Conservation (phyloP, 2,888 invertebrate species). For the Drosophila lacicola region DNA sequence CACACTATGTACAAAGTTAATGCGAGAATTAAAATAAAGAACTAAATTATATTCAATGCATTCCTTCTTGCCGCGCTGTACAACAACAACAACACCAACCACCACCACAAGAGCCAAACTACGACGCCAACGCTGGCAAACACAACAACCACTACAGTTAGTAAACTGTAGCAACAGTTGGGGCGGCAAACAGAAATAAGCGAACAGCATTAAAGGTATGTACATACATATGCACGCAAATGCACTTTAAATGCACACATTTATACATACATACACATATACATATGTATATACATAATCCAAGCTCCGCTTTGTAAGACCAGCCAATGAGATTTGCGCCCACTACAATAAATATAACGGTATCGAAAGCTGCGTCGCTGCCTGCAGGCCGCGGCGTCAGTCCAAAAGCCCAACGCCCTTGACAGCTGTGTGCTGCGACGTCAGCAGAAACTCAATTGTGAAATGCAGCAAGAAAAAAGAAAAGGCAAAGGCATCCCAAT, state of each 20-base stretch:
- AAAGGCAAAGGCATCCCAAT: conserved; percentile 70
- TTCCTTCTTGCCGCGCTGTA: conserved; percentile 42
- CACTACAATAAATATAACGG: conserved; percentile 51
- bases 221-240: conserved; percentile 15
- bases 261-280: neutral
- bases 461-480: conserved; percentile 55
- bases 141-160: conserved; percentile 31
- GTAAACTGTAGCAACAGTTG: conserved; percentile 56
- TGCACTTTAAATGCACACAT: conserved; percentile 8
- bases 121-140: conserved; percentile 44
- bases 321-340: conserved; percentile 34
- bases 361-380: conserved; percentile 30
- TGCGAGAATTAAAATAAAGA: conserved; percentile 36
- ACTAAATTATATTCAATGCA: conserved; percentile 59
- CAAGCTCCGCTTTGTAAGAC: conserved; percentile 15
- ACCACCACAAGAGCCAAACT: conserved; percentile 30
- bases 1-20: conserved; percentile 21
- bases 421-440: conserved; percentile 56
- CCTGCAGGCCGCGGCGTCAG: conserved; percentile 11
- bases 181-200: conserved; percentile 49
- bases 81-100: conserved; percentile 25
- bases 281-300: conserved; percentile 1
- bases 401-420: conserved; percentile 64
- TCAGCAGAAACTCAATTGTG: conserved; percentile 58
- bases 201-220: conserved; percentile 52